These are phyloP conservation scores for Oryctolagus cuniculus DNA, from an alignment of 2,113 vertebrate genomes.

Conservation along the genomic window mOryCun1.1 NC_091438.1:73881001-73881500, in stretches of 20 bases:
- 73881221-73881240: constrained; percentile 99
- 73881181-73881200: constrained; percentile 97
- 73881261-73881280: constrained; percentile 86
- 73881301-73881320: constrained; percentile 27
- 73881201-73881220: constrained; percentile 98
- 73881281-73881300: constrained; percentile 61
- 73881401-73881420: constrained; percentile 93
- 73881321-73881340: background rate
- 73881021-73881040: constrained; percentile 87
- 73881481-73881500: constrained; percentile 94
- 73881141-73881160: constrained; percentile 98
- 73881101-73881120: constrained; percentile 84
- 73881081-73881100: constrained; percentile 87
- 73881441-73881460: constrained; percentile 97
- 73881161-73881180: constrained; percentile 99
- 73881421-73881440: constrained; percentile 99
- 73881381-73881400: constrained; percentile 58
- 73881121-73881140: constrained; percentile 99
- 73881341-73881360: constrained; percentile 39
- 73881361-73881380: background rate
- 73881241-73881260: constrained; percentile 95
- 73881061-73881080: constrained; percentile 92
- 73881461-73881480: constrained; percentile 96
- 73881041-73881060: constrained; percentile 94
- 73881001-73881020: constrained; percentile 80